Conservation (phyloP, 30 jellyfish, hydroid and myxozoan genomes). For the Mastigias papua region DNA sequence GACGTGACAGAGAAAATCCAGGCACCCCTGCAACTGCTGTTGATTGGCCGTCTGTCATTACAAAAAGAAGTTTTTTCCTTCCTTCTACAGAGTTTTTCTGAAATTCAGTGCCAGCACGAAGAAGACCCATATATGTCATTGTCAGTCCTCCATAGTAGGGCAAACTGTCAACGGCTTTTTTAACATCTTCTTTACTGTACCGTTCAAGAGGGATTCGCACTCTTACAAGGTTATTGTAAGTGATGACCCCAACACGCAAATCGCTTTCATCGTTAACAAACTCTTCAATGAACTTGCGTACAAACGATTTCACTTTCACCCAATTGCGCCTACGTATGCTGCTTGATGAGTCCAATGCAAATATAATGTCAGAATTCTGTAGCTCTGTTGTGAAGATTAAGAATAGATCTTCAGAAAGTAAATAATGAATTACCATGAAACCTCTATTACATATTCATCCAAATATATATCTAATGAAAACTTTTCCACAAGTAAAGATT, state of each 20-base stretch:
- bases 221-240: conserved; percentile 37
- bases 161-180: background rate
- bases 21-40: conserved; percentile 26
- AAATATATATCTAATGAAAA: background rate
- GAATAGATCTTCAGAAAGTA: background rate
- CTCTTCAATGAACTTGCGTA: conserved; percentile 23
- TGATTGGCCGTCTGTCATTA: conserved; percentile 77
- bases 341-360: conserved; percentile 71
- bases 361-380: conserved; percentile 29
- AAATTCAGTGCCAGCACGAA: conserved; percentile 34
- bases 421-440: background rate
- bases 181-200: conserved; percentile 6
- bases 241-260: conserved; percentile 63
- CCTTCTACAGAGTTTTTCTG: conserved; percentile 2
- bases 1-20: conserved; percentile 52
- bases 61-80: conserved; percentile 32
- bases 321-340: conserved; percentile 74
- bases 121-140: conserved; percentile 50
- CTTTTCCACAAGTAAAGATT: background rate
- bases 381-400: conserved; percentile 9
- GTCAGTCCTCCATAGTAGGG: conserved; percentile 67
- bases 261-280: conserved; percentile 38
- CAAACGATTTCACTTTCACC: conserved; percentile 56
- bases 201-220: conserved; percentile 46
- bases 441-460: background rate